These are phyloP conservation scores for Malachius bipustulatus DNA, from an alignment of 2,888 invertebrate genomes.

Conservation along the genomic window DNA sequence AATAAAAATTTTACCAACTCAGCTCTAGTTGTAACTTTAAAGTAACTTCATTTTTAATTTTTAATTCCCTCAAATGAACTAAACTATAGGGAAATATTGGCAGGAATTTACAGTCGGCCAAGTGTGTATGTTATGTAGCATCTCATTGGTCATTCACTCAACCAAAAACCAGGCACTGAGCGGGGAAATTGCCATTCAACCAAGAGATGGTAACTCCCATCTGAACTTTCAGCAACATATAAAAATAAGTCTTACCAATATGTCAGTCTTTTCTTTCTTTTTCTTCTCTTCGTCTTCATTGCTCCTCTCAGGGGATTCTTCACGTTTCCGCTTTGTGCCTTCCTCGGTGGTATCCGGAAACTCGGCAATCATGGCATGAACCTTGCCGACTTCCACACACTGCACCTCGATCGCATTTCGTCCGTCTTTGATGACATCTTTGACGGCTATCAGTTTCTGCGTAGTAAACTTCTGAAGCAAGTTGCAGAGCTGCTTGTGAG, in stretches of 20 bases:
- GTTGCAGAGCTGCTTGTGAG: slow-evolving; percentile 54
- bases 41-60: too few species aligned
- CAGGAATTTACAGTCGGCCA: too few species aligned
- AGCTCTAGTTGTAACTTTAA: too few species aligned
- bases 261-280: slow-evolving; percentile 46
- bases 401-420: slow-evolving; percentile 40
- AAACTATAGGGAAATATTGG: too few species aligned
- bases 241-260: slow-evolving; percentile 48
- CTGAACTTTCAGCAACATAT: background rate
- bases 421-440: slow-evolving; percentile 39
- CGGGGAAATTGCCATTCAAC: too few species aligned
- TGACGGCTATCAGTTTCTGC: slow-evolving; percentile 55
- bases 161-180: too few species aligned
- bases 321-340: slow-evolving; percentile 39
- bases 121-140: too few species aligned
- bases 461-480: slow-evolving; percentile 65
- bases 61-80: too few species aligned
- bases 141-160: too few species aligned
- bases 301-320: slow-evolving; percentile 29
- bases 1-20: slow-evolving; percentile 8
- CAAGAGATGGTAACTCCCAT: too few species aligned
- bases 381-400: slow-evolving; percentile 45
- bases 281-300: slow-evolving; percentile 44
- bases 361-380: slow-evolving; percentile 42
- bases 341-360: slow-evolving; percentile 27